Percentiles rank a stretch among this genome's conserved stretches.
phyloP scores from a whole-genome alignment of 2,888 invertebrate genomes.

The Junonia oenone region DNA sequence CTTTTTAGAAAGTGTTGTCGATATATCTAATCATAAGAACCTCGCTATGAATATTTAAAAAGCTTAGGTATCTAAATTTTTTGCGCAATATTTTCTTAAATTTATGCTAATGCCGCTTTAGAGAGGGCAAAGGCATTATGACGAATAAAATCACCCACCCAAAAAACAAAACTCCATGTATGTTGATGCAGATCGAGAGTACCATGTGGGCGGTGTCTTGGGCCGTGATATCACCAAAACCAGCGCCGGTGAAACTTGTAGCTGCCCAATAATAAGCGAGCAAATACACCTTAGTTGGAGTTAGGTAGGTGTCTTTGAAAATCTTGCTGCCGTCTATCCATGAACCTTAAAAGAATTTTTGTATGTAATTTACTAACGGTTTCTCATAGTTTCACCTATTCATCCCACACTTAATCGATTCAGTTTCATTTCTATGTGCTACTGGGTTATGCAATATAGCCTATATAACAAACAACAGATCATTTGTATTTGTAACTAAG shows the following conservation, averaged over 20 bases:
- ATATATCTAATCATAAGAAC: too few species aligned
- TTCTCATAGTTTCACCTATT: too few species aligned
- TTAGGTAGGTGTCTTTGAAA: constrained; percentile 42
- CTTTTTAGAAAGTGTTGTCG: too few species aligned
- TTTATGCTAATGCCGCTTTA: constrained; percentile 11
- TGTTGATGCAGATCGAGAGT: constrained; percentile 57
- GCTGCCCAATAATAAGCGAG: constrained; percentile 72
- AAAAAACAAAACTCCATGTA: constrained; percentile 71
- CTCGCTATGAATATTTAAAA: too few species aligned
- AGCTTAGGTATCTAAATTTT: too few species aligned
- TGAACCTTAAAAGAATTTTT: constrained; percentile 44
- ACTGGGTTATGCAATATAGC: too few species aligned
- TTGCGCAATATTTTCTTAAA: not conserved
- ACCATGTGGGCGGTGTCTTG: constrained; percentile 63
- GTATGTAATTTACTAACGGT: not conserved
- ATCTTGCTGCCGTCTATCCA: constrained; percentile 60
- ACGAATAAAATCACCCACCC: constrained; percentile 50
- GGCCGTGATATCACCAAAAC: constrained; percentile 71
- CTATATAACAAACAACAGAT: too few species aligned
- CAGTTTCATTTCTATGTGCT: too few species aligned
- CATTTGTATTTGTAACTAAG: not conserved
- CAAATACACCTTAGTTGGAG: constrained; percentile 58
- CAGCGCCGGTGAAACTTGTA: constrained; percentile 65
- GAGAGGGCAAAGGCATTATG: constrained; percentile 19
- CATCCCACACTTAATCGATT: too few species aligned